Conservation (phyloP, 2,113 vertebrate species). For the Plectropomus leopardus region DNA sequence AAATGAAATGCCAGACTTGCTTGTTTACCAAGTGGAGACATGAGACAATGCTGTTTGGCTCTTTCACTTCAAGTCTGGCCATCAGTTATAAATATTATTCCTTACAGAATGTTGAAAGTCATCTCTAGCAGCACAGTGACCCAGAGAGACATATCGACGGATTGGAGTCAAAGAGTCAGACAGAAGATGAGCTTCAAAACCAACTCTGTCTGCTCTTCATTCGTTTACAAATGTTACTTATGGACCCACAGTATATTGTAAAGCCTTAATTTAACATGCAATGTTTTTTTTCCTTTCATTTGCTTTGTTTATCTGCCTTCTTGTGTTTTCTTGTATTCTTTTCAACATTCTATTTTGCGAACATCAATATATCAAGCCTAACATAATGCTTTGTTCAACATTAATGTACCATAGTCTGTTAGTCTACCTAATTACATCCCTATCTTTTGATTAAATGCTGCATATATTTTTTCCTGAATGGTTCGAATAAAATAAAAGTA, state of each 20-base stretch:
- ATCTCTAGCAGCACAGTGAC: slow-evolving; percentile 37
- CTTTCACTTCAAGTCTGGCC: slow-evolving; percentile 14
- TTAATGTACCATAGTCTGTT: slow-evolving; percentile 1
- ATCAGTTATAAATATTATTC: slow-evolving; percentile 51
- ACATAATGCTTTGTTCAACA: slow-evolving; percentile 1
- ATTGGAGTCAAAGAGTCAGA: slow-evolving; percentile 20
- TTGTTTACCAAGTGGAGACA: slow-evolving; percentile 33
- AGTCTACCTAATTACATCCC: background rate
- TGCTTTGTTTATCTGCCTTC: background rate
- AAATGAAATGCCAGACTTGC: slow-evolving; percentile 26
- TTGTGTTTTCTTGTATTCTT: background rate
- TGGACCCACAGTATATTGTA: background rate
- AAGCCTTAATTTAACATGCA: slow-evolving; percentile 6
- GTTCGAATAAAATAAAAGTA: slow-evolving; percentile 63
- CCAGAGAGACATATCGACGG: slow-evolving; percentile 22
- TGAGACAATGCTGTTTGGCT: slow-evolving; percentile 11
- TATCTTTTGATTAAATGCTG: too few species aligned
- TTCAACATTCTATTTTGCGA: background rate
- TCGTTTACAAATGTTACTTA: slow-evolving; percentile 1
- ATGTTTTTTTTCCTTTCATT: background rate
- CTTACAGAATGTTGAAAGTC: slow-evolving; percentile 28
- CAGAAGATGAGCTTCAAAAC: slow-evolving; percentile 37
- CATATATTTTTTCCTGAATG: slow-evolving; percentile 50
- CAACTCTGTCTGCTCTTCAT: slow-evolving; percentile 4
- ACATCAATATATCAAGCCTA: background rate